A percentile compares a stretch with the other conserved stretches of the same genome.
These are phyloP conservation scores for Donacobius atricapilla DNA, from an alignment of 2,113 vertebrate genomes.

Conservation along the genomic window DNA sequence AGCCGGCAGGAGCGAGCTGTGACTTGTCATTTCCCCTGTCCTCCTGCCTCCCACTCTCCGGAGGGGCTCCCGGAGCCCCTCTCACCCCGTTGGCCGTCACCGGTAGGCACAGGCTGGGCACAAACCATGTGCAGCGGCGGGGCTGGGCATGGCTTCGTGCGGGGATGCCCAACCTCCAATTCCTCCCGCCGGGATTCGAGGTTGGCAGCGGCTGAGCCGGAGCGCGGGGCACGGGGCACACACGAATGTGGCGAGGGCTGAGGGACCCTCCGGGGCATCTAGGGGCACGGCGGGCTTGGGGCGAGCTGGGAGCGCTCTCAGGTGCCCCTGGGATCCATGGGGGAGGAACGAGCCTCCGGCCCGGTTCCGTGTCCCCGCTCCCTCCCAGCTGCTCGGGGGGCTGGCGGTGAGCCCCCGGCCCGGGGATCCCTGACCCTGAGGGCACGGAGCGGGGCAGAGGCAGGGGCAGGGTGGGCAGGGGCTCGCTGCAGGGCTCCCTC, in stretches of 20 bases:
- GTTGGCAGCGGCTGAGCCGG: neutral
- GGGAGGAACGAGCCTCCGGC: rapidly evolving
- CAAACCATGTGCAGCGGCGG: neutral
- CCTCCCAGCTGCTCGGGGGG: neutral
- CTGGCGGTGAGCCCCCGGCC: neutral
- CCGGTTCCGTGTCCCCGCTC: rapidly evolving
- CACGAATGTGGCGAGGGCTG: neutral
- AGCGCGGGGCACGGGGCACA: rapidly evolving
- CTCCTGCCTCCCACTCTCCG: neutral
- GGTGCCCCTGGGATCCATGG: rapidly evolving
- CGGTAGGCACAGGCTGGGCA: neutral
- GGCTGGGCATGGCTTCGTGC: neutral
- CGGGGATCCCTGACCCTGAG: rapidly evolving
- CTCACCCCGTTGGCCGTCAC: neutral
- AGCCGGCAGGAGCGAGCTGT: neutral
- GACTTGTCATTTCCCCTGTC: neutral
- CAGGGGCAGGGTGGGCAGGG: neutral
- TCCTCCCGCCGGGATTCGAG: neutral
- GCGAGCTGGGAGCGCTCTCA: rapidly evolving
- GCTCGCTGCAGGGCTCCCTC: neutral
- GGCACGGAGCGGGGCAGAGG: neutral
- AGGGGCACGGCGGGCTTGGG: neutral
- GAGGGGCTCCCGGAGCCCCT: neutral
- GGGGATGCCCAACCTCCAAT: rapidly evolving
- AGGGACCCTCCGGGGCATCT: rapidly evolving